Evolutionary conservation across 1,140 invertebrate genomes (phyloP), one percentile per base, ranked within the genome.

Genomic region (Pseudomyrmex dendroicus): DNA sequence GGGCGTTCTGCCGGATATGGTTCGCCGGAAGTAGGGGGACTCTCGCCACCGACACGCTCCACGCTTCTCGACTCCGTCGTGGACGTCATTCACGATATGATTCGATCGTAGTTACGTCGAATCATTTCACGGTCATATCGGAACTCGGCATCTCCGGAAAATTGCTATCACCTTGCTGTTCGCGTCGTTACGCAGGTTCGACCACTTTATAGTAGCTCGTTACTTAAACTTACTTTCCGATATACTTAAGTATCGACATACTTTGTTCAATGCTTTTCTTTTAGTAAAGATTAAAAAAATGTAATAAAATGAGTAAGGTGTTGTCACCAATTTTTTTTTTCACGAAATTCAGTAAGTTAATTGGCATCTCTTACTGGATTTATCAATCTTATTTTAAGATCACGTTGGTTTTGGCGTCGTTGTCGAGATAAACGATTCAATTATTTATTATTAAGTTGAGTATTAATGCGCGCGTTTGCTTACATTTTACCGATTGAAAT

Each of bases 1-100:
- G 92, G 93, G 93, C 92, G 92, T 93, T 91, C 90, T 92, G 87
- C 92, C 94, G 94, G 94, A 94, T 93, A 94, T 92, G 91, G 88
- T 91, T 91, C 91, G 91, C 92, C 94, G 93, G 93, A 94, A 94
- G 92, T 93, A 92, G 92, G 93, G 93, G 92, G 92, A 93, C 90
- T 88, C 90, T 91, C 91, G 91, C 90, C 91, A 92, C 90, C 92
- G 93, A 94, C 93, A 94, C 93, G 93, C 93, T 93, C 89, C 87
- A 84, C 86, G 92, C 89, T 93, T 87, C 90, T 90, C 90, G 90
- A 89, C 90, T 89, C 86, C 86, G 84, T 73, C 68, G 74, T 77
- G 80, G 61, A 89, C 87, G 86, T 89, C 86, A 89, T 84, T 64
- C 73, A 57, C 84, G 74, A 85, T 84, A 87, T 80, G 73, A 89